Evolutionary conservation across 1,140 invertebrate genomes (phyloP).

Genomic region (Apocrypta bakeri): DNA sequence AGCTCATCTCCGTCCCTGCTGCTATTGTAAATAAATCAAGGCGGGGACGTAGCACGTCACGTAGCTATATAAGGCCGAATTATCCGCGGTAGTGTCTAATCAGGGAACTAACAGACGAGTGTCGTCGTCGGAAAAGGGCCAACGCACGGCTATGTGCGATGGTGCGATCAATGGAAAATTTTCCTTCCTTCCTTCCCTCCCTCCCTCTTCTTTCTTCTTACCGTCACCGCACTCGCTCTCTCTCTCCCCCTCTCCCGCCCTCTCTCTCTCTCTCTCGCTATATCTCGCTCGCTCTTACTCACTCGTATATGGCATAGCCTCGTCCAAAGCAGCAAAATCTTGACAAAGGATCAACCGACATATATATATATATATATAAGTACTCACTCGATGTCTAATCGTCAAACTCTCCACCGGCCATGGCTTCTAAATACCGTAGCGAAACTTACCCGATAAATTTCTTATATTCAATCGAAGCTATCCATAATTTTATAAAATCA

Average conservation of each 20-base stretch:
- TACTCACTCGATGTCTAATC: neutral
- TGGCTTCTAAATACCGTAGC: too few species aligned
- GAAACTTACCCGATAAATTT: too few species aligned
- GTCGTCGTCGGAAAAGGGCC: neutral
- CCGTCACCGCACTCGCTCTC: too few species aligned
- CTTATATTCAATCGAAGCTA: too few species aligned
- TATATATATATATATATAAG: neutral
- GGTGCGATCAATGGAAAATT: neutral
- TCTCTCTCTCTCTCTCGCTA: neutral
- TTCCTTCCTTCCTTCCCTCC: neutral
- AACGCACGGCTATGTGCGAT: neutral
- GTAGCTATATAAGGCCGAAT: neutral
- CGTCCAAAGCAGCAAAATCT: neutral
- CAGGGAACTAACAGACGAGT: neutral
- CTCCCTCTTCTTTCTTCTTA: neutral
- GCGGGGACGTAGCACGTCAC: neutral
- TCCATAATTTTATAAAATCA: too few species aligned
- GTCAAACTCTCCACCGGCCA: neutral
- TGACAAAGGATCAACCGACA: neutral
- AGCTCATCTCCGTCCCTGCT: neutral
- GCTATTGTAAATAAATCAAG: neutral
- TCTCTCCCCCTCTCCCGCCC: too few species aligned
- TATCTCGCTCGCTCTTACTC: neutral
- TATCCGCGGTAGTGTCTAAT: neutral
- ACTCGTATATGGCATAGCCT: too few species aligned